These are phyloP conservation scores for Microplitis demolitor DNA, from an alignment of 1,140 invertebrate genomes.

Conservation along the genomic window DNA sequence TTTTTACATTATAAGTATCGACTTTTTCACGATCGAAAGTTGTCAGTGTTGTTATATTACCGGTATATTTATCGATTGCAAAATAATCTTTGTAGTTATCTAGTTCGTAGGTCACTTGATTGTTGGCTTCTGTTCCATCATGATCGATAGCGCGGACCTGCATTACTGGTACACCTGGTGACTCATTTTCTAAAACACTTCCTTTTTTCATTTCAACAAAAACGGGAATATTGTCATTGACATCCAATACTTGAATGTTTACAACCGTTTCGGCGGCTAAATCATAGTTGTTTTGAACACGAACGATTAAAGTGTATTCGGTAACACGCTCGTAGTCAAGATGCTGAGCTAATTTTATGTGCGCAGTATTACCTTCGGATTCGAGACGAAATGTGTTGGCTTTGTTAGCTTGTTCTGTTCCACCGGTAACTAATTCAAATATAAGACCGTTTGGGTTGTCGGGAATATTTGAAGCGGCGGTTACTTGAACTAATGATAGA, in stretches of 20 bases:
- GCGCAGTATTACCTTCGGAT: constrained; percentile 70
- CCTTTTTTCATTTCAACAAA: constrained; percentile 79
- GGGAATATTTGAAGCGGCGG: constrained; percentile 76
- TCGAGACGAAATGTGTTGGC: constrained; percentile 75
- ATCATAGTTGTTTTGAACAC: constrained; percentile 81
- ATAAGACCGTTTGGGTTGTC: constrained; percentile 69
- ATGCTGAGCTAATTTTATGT: constrained; percentile 72
- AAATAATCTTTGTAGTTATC: constrained; percentile 74
- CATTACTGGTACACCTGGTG: constrained; percentile 79
- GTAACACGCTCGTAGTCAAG: constrained; percentile 85
- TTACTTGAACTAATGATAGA: constrained; percentile 69
- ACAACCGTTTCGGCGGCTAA: constrained; percentile 78
- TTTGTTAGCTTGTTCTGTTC: constrained; percentile 84
- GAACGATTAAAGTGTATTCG: constrained; percentile 81
- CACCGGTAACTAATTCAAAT: constrained; percentile 79
- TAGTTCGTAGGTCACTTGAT: constrained; percentile 78
- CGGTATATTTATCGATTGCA: constrained; percentile 78
- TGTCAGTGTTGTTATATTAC: constrained; percentile 79
- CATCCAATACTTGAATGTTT: constrained; percentile 78
- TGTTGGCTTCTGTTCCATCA: constrained; percentile 82
- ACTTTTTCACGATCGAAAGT: constrained; percentile 81
- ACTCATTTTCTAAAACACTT: constrained; percentile 83
- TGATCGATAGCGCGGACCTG: constrained; percentile 84
- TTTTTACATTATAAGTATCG: constrained; percentile 81
- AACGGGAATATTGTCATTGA: constrained; percentile 86